Base-by-base conservation (phyloP, 2,797 vertebrate genomes). In the Peromyscus melanophrys region DNA sequence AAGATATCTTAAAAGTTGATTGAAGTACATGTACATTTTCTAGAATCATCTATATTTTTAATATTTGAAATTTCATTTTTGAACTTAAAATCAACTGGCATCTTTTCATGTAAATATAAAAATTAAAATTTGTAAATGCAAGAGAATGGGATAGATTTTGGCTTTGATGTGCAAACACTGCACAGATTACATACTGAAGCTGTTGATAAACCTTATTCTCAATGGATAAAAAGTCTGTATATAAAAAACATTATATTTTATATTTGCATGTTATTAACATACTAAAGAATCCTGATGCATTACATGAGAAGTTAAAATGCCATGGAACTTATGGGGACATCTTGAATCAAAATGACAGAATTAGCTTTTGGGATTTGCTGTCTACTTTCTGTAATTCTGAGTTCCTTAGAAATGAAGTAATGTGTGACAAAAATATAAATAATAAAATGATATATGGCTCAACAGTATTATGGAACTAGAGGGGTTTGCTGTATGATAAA, bases 341-440 rank as follows among this genome's bases (percentile, higher is more conserved):
- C 37, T 76, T 67, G 27, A 85, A 40, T n/a, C 12, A 92, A 55
- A 92, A 92, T 77, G 85, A 5, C 3, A 19, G 31, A 92, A 77
- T 95, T 49, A 75, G 49, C 57, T 25, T 43, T 94, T 96, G 93
- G 73, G 40, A 3, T 91, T 93, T 89, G 13, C 34, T 27, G 73
- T 95, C 13, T 29, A 80, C 55, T 19, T 96, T 94, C 34, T 84
- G 8, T 96, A 65, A 81, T 89, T 92, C 40, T 85, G 65, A 89
- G 46, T 94, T 95, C 21, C 43, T 87, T 75, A 96, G 25, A 92
- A 78, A 75, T 69, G 80, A 96, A 94, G 69, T 17, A 93, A 46
- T 73, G 8, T 46, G 49, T 63, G 43, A 83, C 14, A 52, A 83
- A 34, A 93, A 9, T 43, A 71, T 85, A 94, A 95, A 43, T 46